These are phyloP conservation scores for Buphagus erythrorhynchus DNA, from an alignment of 2,797 vertebrate species.

Conservation along the genomic window DNA sequence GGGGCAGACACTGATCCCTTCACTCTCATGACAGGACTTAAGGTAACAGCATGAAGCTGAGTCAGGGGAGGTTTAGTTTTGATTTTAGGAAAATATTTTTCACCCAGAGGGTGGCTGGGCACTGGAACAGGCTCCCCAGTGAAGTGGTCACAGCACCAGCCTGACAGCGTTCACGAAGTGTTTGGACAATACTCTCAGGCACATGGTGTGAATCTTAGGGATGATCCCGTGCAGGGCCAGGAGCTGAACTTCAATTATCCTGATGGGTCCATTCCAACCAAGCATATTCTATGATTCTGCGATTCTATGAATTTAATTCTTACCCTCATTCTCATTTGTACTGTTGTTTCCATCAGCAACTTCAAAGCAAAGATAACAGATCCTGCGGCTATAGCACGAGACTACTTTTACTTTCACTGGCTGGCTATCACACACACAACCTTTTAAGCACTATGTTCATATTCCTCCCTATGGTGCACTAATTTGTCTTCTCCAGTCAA, in stretches of 20 bases:
- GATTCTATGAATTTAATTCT: not conserved
- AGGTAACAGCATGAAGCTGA: not conserved
- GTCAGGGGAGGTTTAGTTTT: not conserved
- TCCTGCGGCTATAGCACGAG: not conserved
- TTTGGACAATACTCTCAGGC: not conserved
- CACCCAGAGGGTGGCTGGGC: rapidly evolving
- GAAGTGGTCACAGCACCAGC: not conserved
- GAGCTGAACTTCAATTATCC: not conserved
- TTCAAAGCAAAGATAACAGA: not conserved
- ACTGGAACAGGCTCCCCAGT: not conserved
- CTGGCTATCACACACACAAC: not conserved
- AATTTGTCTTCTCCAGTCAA: not conserved
- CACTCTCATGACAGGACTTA: not conserved
- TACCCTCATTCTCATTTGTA: not conserved
- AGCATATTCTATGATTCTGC: not conserved
- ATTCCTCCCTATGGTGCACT: not conserved
- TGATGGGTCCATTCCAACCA: not conserved
- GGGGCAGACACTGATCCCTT: not conserved
- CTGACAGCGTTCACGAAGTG: not conserved
- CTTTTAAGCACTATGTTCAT: not conserved
- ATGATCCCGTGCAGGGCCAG: not conserved
- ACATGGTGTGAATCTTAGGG: not conserved
- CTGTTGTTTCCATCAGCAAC: not conserved
- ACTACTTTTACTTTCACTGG: not conserved
- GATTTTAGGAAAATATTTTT: not conserved